Evolutionary conservation across 2,113 vertebrate species (phyloP).

Genomic region (Puffinus mauretanicus): DNA sequence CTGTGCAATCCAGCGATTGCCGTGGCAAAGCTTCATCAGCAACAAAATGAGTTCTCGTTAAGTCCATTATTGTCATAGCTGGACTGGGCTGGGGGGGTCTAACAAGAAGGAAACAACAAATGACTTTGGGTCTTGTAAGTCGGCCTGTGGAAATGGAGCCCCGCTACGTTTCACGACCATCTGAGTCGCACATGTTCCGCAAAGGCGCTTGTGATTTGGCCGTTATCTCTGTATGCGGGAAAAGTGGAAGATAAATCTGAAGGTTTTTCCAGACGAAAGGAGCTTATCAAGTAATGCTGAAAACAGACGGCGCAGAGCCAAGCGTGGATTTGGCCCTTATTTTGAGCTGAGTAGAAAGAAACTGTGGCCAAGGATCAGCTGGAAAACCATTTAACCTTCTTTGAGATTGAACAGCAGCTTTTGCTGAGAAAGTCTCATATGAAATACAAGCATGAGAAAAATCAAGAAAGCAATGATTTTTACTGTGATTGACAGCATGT

Average conservation of each 20-base stretch:
- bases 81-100: background rate
- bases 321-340: background rate
- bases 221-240: background rate
- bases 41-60: background rate
- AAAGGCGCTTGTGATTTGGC: background rate
- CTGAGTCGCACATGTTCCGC: background rate
- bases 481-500: background rate
- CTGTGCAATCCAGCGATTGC: background rate
- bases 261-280: constrained; percentile 29
- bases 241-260: constrained; percentile 27
- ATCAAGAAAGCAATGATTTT: background rate
- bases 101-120: background rate
- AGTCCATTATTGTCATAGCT: background rate
- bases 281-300: background rate
- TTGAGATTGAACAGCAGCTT: background rate
- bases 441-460: constrained; percentile 1
- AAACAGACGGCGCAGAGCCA: background rate
- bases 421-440: background rate
- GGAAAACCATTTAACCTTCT: constrained; percentile 37
- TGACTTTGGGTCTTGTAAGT: background rate
- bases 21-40: background rate
- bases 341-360: constrained; percentile 17
- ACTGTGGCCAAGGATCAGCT: constrained; percentile 33
- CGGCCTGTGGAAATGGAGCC: background rate
- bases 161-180: background rate